Evolutionary conservation across 1,140 invertebrate genomes (phyloP), one percentile per base, ranked within the genome.

Genomic region (Hydropsyche tenuis): DNA sequence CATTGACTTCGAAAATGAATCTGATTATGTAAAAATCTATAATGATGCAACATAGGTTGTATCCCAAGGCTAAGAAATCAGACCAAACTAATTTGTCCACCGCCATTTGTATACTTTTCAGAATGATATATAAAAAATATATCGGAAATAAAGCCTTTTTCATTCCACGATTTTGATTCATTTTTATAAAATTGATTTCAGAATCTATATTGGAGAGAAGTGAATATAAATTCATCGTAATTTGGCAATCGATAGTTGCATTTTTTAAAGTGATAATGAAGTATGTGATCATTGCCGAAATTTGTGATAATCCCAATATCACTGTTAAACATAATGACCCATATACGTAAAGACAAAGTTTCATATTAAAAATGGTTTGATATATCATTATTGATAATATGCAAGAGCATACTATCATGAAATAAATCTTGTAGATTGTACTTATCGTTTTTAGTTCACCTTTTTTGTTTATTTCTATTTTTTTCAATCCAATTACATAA

Each of bases 1-100:
- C 22, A 60, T 60, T 27, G 5, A 60, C 22, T 27, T 60, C 56
- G 4, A 60, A 60, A 7, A 23, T 60, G 12, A 60, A 60, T 60
- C 56, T 23, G 7, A 60, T 60, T 14, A 60, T 14, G 6, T 60
- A 1, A 7, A 60, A 2, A 23, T 60, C 56, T 1, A 60, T 3
- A 22, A 27, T 25, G 2, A 60, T 14, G 25, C 23, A 25, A 20
- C 56, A 60, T 2, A 60, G 5, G 23, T 25, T 7, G n/a, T 60
- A 60, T 14, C 2, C 12, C 0, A 11, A 11, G n/a, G 23, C 9
- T 1, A 12, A 23, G 3, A 27, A 23, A 23, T 25, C 12, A 1
- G 56, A 25, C 20, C 23, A 60, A 11, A 20, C 2, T 1, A 37
- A 37, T 4, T 12, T 25, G 25, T 23, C 9, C 11, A 60, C 7